Base-by-base conservation (phyloP, 2,797 vertebrate species). In the Hypotaenidia philippensis region DNA sequence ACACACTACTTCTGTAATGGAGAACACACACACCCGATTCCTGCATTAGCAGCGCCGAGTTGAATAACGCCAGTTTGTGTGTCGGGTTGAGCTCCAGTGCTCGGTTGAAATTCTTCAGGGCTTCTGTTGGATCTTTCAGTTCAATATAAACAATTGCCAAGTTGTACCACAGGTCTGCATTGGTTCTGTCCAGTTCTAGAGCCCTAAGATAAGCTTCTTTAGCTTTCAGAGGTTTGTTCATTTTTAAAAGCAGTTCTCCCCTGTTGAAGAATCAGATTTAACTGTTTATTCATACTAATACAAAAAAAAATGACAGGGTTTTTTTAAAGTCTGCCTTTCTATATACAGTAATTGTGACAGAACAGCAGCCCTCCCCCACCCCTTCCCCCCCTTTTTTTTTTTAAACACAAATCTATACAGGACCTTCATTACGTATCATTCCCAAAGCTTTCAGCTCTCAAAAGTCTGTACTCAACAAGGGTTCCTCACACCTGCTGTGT, bases 141-240 rank as follows among this genome's bases (percentile, higher is more conserved):
- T 99, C 99, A 63, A 99, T 99, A 96, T 99, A 98, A 95, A 99
- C 99, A 68, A 99, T 99, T 32, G 99, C 99, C 96, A 99, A 97
- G 97, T 99, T 99, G 98, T 99, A 99, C 99, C 99, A 99, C 85
- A 99, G 98, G 95, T 99, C 99, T 40, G 99, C 99, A 74, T 99
- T 99, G 93, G 97, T 98, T 91, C 96, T 98, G 96, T 99, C 99
- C 52, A 99, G 98, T 75, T 99, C 99, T 71, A 99, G 60, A 15
- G 99, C 99, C 85, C 98, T 98, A 53, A 99, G 97, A 96, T 99
- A 99, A 50, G 99, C 99, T 56, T 99, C 99, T 40, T 99, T 99
- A 20, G 99, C 99, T 97, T 99, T 99, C 10, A 98, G 98, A 65
- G 99, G 99, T 94, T 99, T 99, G 93, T 99, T 99, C 99, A 99